These are phyloP conservation scores for Helobdella robusta DNA, from an alignment of 2,888 invertebrate genomes.

Conservation along the genomic window DNA sequence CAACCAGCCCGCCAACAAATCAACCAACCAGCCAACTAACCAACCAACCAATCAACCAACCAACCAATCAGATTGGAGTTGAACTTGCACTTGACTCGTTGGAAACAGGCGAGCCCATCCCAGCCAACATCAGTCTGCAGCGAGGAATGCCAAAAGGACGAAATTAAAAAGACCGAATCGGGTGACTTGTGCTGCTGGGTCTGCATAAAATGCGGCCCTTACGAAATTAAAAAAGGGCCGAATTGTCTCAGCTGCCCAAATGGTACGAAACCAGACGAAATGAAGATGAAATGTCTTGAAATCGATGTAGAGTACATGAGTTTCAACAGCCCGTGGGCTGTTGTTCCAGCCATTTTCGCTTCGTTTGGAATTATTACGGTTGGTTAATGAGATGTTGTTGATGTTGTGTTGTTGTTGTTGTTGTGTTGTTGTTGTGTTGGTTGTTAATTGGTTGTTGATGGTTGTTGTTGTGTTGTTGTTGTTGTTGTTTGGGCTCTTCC, in stretches of 20 bases:
- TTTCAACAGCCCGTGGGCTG: slow-evolving; percentile 61
- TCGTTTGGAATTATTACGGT: slow-evolving; percentile 56
- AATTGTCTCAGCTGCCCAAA: slow-evolving; percentile 55
- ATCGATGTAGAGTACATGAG: slow-evolving; percentile 55
- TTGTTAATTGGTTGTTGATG: neutral
- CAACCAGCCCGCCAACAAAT: no score
- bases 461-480: neutral
- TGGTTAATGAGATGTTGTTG: no score
- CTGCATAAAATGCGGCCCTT: slow-evolving; percentile 60
- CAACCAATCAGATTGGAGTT: slow-evolving; percentile 24
- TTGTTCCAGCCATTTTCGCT: slow-evolving; percentile 59
- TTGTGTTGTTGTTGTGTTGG: no score
- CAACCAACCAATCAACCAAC: neutral
- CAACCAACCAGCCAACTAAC: neutral
- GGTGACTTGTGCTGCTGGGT: slow-evolving; percentile 61
- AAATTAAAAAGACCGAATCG: slow-evolving; percentile 33
- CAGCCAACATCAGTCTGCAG: slow-evolving; percentile 57
- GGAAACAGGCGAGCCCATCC: slow-evolving; percentile 17
- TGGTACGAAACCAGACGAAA: slow-evolving; percentile 58
- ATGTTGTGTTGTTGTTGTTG: no score
- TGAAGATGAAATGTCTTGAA: slow-evolving; percentile 49
- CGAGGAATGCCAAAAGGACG: slow-evolving; percentile 46
- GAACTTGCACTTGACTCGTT: slow-evolving; percentile 8
- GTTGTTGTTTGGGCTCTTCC: neutral
- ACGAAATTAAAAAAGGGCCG: slow-evolving; percentile 49